A percentile compares a stretch with the other conserved stretches of the same genome.
phyloP scores from a whole-genome alignment of 2,888 invertebrate species.

The Leucozona laternaria region DNA sequence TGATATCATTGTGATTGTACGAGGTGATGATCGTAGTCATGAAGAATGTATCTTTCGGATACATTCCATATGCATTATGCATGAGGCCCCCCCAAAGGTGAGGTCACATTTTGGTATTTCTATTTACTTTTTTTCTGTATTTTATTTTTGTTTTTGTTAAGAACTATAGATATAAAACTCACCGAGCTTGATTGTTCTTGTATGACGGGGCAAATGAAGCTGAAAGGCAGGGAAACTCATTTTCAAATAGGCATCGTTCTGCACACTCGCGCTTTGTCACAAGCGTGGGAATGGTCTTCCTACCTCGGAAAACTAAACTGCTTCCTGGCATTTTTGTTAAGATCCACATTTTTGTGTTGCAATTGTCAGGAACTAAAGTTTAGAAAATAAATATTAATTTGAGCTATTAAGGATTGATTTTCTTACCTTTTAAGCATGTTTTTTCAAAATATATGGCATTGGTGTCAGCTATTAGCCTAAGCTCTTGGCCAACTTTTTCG shows the following conservation, averaged over 20 bases:
- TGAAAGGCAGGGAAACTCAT: conserved; percentile 85
- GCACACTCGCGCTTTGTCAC: conserved; percentile 89
- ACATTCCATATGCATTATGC: conserved; percentile 57
- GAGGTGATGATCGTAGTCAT: conserved; percentile 49
- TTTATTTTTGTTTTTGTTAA: background rate
- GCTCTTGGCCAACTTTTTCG: conserved; percentile 78
- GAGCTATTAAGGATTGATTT: no score
- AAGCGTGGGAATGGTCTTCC: conserved; percentile 86
- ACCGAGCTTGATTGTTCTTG: conserved; percentile 83
- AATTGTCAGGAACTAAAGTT: conserved; percentile 84
- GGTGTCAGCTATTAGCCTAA: conserved; percentile 80
- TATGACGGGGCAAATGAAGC: conserved; percentile 85
- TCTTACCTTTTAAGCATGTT: conserved; percentile 82
- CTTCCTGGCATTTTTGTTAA: conserved; percentile 91
- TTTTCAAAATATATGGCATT: conserved; percentile 83
- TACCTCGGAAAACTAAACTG: conserved; percentile 88
- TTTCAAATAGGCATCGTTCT: conserved; percentile 86
- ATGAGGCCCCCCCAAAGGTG: conserved; percentile 40
- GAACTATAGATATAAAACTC: conserved; percentile 29
- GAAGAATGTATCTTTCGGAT: conserved; percentile 53
- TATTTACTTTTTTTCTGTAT: background rate
- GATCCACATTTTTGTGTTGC: conserved; percentile 88
- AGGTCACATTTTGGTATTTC: conserved; percentile 44
- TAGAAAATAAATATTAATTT: conserved; percentile 8
- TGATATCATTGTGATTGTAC: conserved; percentile 55